Conservation (phyloP, 2,113 vertebrate species). For the Himantopus leucocephalus region DNA sequence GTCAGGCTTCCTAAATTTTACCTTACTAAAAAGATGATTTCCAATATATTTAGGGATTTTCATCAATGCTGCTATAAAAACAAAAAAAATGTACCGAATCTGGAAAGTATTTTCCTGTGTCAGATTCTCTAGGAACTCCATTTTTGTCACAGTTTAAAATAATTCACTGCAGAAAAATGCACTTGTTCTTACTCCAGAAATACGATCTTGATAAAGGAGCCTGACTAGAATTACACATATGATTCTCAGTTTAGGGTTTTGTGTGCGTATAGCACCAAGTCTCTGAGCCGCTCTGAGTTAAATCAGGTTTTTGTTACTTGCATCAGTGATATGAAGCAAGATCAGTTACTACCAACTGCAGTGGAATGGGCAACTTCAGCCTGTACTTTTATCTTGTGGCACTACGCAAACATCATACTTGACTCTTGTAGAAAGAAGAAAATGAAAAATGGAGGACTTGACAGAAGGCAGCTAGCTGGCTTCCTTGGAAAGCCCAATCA, state of each 20-base stretch:
- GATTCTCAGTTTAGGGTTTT: background rate
- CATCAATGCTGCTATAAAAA: background rate
- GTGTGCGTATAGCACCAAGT: background rate
- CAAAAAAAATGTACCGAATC: background rate
- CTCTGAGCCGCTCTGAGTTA: background rate
- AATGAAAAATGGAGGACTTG: background rate
- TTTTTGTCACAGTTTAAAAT: background rate
- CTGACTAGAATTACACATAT: background rate
- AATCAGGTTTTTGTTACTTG: background rate
- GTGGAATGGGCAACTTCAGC: background rate
- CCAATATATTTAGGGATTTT: background rate
- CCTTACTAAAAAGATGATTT: background rate
- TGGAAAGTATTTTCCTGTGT: background rate
- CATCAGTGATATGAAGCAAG: background rate
- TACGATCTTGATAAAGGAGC: background rate
- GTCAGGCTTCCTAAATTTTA: background rate
- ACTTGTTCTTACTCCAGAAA: background rate
- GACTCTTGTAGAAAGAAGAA: background rate
- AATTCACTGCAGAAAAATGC: background rate
- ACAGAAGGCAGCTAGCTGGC: background rate
- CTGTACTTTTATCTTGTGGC: background rate
- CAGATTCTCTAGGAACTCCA: background rate
- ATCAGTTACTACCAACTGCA: background rate
- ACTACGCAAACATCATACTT: background rate
- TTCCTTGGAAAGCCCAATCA: background rate